Evolutionary conservation across 1,140 invertebrate species (phyloP), one percentile per base, ranked within the genome.

Genomic region (Drosophila kanapiae): DNA sequence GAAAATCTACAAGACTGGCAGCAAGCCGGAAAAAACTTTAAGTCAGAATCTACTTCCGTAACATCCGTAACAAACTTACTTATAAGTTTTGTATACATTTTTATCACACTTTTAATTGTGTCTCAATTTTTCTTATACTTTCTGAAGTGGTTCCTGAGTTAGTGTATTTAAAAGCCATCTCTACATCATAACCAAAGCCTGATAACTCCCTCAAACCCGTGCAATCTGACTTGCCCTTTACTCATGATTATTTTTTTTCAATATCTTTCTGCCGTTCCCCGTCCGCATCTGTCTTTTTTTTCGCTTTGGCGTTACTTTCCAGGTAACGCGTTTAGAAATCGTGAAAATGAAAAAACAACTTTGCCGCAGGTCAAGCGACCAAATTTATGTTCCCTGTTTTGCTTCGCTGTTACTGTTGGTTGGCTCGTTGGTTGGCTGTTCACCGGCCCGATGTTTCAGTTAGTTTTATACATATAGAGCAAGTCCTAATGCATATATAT

Each of bases 301-400:
- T 23, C 23, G 1, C 23, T 23, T 23, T 23, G 23, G 23, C 23
- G 3, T 23, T 23, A 23, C 23, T 3, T 45, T 84, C 59, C 27
- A 53, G 45, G 45, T 57, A 62, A 47, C 75, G 59, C 78, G 75
- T 82, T 90, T 90, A 90, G 85, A 90, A 90, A 90, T 90, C 85
- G 85, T 79, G 82, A 78, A 90, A 90, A 90, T 90, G 81, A 82
- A 90, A 90, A 76, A 90, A 90, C 70, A 90, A 90, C 81, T 82
- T 90, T 90, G 85, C 85, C 85, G 35, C 75, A 56, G 86, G 84
- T 53, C 62, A 80, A 67, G 58, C 68, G 64, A 64, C 62, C 43
- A 53, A 69, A 84, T 64, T 75, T 61, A 72, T 80, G 72, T 75
- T 70, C 59, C 48, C 59, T 71, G 54, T 78, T 80, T 68, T 85